Evolutionary conservation across 2,888 invertebrate genomes (phyloP).

Genomic region (Microdon myrmicae): DNA sequence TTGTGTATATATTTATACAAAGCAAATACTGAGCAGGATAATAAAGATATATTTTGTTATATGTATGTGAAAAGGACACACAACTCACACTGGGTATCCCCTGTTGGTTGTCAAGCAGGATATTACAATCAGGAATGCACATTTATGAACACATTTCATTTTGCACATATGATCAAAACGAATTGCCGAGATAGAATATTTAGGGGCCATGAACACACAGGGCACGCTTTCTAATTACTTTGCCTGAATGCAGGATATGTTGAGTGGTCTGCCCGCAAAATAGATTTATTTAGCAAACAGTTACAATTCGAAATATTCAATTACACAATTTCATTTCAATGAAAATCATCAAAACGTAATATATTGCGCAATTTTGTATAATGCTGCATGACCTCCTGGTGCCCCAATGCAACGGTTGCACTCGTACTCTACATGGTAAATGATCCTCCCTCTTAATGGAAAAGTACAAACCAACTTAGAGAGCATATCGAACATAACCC

Average conservation of each 20-base stretch:
- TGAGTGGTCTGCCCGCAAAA: constrained; percentile 28
- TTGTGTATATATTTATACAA: constrained; percentile 27
- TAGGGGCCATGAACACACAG: background rate
- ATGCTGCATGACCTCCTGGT: background rate
- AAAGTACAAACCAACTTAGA: constrained; percentile 25
- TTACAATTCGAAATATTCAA: constrained; percentile 45
- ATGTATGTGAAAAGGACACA: constrained; percentile 5
- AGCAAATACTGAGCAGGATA: constrained; percentile 45
- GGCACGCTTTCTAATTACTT: constrained; percentile 21
- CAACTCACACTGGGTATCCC: constrained; percentile 7
- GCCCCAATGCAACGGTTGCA: too few species aligned
- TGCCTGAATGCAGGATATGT: constrained; percentile 13
- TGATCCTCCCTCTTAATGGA: background rate
- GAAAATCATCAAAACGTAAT: constrained; percentile 37
- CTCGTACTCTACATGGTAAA: too few species aligned
- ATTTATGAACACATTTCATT: constrained; percentile 44
- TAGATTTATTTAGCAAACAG: constrained; percentile 32
- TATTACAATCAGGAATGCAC: constrained; percentile 38
- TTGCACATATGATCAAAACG: constrained; percentile 16
- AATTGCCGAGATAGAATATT: background rate
- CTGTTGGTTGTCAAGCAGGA: constrained; percentile 40
- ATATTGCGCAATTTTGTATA: too few species aligned
- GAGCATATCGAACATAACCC: too few species aligned
- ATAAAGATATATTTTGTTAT: constrained; percentile 31
- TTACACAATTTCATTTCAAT: constrained; percentile 42